A percentile compares a stretch with the other conserved stretches of the same genome.
phyloP scores from a whole-genome alignment of 2,797 vertebrate species.

The Takifugu ocellatus region DNA sequence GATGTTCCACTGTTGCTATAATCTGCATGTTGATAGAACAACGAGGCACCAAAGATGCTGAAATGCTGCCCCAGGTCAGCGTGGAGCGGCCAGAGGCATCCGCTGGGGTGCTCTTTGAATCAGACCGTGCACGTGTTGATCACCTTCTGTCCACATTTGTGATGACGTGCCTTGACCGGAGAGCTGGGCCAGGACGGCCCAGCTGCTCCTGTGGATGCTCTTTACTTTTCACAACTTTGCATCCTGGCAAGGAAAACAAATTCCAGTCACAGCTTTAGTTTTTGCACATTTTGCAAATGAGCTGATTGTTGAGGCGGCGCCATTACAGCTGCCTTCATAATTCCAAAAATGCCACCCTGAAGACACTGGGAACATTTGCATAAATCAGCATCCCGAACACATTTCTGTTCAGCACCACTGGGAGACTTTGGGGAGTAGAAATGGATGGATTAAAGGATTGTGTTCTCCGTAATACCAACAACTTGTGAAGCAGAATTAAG shows the following conservation, averaged over 20 bases:
- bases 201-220: background rate
- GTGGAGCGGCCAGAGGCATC: too few species aligned
- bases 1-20: too few species aligned
- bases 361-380: slow-evolving; percentile 19
- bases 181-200: slow-evolving; percentile 4
- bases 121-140: too few species aligned
- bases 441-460: slow-evolving; percentile 26
- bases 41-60: too few species aligned
- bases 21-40: too few species aligned
- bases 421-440: background rate
- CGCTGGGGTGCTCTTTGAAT: background rate
- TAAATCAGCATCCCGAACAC: slow-evolving; percentile 19
- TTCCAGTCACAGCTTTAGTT: too few species aligned
- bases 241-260: background rate
- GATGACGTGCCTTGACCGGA: background rate
- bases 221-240: too few species aligned
- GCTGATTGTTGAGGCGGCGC: background rate
- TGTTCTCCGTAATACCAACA: slow-evolving; percentile 11
- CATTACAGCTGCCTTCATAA: slow-evolving; percentile 2
- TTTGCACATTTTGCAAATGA: background rate
- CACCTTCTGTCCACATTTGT: background rate
- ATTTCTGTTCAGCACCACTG: background rate
- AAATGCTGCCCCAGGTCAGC: too few species aligned
- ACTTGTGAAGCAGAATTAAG: background rate
- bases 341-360: slow-evolving; percentile 8